Evolutionary conservation across 2,113 vertebrate species (phyloP).

Genomic region (Bubalus kerabau): DNA sequence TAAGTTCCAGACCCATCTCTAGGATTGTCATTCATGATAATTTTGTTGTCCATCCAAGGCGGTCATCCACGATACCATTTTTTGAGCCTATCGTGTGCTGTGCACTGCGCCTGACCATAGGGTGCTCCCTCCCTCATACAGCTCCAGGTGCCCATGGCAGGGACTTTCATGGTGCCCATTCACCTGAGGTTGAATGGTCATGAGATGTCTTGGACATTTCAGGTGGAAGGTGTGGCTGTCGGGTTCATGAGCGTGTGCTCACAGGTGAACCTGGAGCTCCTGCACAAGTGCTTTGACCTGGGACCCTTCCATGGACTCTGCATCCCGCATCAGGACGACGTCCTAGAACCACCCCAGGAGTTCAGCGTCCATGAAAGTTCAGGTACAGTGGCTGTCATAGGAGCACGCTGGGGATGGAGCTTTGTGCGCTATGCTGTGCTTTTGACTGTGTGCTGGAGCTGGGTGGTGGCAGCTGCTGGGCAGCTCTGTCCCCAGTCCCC

Average conservation of each 20-base stretch:
- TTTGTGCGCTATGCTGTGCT: neutral
- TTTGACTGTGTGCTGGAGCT: neutral
- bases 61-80: neutral
- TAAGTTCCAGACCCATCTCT: neutral
- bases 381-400: neutral
- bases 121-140: neutral
- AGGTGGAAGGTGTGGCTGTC: slow-evolving; percentile 82
- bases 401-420: accelerated
- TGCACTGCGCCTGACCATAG: neutral
- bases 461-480: neutral
- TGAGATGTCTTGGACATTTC: slow-evolving; percentile 56
- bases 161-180: neutral
- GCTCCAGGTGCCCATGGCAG: neutral
- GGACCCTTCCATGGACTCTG: slow-evolving; percentile 84
- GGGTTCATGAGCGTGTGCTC: slow-evolving; percentile 88
- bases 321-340: slow-evolving; percentile 71
- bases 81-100: neutral
- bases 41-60: neutral
- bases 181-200: neutral
- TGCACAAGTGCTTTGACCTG: slow-evolving; percentile 87
- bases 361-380: slow-evolving; percentile 34
- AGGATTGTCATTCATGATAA: neutral
- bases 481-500: neutral
- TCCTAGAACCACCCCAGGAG: slow-evolving; percentile 39
- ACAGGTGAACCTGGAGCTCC: slow-evolving; percentile 78